Evolutionary conservation across 2,888 invertebrate genomes (phyloP).

Genomic region (Drosophila pseudotalamancana): DNA sequence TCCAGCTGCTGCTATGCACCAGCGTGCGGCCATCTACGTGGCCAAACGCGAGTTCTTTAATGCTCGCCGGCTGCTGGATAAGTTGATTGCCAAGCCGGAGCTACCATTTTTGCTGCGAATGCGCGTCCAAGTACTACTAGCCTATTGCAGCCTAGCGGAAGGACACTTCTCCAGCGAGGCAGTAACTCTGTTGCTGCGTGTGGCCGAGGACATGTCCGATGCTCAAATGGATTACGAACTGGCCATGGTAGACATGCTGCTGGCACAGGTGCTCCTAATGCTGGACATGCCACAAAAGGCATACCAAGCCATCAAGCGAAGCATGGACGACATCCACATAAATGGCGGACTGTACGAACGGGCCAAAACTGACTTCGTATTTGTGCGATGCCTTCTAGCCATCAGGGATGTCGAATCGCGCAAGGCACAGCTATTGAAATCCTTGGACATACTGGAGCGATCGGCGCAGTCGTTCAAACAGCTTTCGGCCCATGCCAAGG

Average conservation of each 20-base stretch:
- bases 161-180: slow-evolving; percentile 86
- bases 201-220: slow-evolving; percentile 89
- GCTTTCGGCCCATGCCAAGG: slow-evolving; percentile 90
- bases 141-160: slow-evolving; percentile 87
- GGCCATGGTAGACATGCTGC: slow-evolving; percentile 90
- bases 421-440: slow-evolving; percentile 68
- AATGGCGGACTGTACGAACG: slow-evolving; percentile 93
- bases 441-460: slow-evolving; percentile 86
- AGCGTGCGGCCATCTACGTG: slow-evolving; percentile 83
- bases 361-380: slow-evolving; percentile 90
- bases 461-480: slow-evolving; percentile 89
- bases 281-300: slow-evolving; percentile 92
- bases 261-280: slow-evolving; percentile 90
- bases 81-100: slow-evolving; percentile 71
- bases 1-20: slow-evolving; percentile 88
- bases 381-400: slow-evolving; percentile 91
- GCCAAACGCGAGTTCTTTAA: slow-evolving; percentile 83
- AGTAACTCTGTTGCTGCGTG: slow-evolving; percentile 87
- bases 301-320: slow-evolving; percentile 88
- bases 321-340: slow-evolving; percentile 89
- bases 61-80: slow-evolving; percentile 81
- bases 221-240: slow-evolving; percentile 92
- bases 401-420: slow-evolving; percentile 84
- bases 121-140: slow-evolving; percentile 88
- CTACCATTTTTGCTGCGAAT: slow-evolving; percentile 85